Evolutionary conservation across 2,888 invertebrate genomes (phyloP).

Genomic region (Callosobruchus maculatus): DNA sequence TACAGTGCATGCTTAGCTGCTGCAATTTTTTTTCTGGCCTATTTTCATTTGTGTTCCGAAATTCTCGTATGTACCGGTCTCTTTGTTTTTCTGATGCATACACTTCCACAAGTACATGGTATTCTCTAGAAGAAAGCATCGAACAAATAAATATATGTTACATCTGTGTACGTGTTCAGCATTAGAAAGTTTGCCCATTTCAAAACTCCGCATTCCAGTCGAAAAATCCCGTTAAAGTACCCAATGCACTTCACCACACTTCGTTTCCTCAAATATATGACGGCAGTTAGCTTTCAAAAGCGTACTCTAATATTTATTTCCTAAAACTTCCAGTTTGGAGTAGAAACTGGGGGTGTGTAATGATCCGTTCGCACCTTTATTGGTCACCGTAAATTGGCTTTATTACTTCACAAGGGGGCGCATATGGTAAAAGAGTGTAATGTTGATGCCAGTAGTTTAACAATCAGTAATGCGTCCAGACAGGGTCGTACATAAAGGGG

Average conservation of each 20-base stretch:
- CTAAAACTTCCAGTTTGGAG: not conserved
- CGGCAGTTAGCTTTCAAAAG: conserved; percentile 10
- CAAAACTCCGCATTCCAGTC: not conserved
- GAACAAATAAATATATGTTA: too few relatives aligned
- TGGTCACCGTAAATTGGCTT: not conserved
- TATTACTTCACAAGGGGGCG: not conserved
- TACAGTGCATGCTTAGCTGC: too few relatives aligned
- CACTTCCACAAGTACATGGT: too few relatives aligned
- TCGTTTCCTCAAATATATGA: conserved; percentile 5
- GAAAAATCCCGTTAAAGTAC: not conserved
- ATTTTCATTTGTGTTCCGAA: too few relatives aligned
- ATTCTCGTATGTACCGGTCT: too few relatives aligned
- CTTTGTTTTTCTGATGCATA: too few relatives aligned
- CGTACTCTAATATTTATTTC: conserved; percentile 5
- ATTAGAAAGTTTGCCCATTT: not conserved
- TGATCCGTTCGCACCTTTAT: conserved; percentile 18
- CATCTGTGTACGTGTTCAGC: not conserved
- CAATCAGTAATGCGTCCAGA: too few relatives aligned
- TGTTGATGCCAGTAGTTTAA: not conserved
- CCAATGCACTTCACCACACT: not conserved
- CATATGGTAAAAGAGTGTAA: not conserved
- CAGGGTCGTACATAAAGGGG: too few relatives aligned
- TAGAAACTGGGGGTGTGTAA: conserved; percentile 16
- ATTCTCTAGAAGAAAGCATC: too few relatives aligned
- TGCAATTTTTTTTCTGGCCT: too few relatives aligned